Percentiles rank a stretch among this genome's conserved stretches.
phyloP scores from a whole-genome alignment of 1,140 invertebrate species.

The Chymomyza costata region DNA sequence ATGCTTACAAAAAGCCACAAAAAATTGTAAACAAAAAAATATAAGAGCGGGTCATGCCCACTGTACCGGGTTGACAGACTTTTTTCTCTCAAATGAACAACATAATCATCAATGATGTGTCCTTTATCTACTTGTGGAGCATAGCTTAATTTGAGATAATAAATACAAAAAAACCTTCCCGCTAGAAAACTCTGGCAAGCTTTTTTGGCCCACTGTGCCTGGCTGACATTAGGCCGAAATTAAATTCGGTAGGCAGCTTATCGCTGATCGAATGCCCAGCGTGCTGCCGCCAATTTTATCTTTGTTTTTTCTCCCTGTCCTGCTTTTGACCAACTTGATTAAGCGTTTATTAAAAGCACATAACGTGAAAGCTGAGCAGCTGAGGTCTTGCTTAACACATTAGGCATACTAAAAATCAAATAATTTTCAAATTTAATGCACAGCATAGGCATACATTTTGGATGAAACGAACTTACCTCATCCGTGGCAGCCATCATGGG shows the following conservation, averaged over 20 bases:
- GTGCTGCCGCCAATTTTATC: too few relatives aligned
- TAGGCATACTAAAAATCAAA: conserved; percentile 33
- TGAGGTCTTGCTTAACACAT: too few relatives aligned
- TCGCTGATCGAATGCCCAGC: conserved; percentile 16
- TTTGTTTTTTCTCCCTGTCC: too few relatives aligned
- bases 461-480: conserved; percentile 44
- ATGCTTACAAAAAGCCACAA: too few relatives aligned
- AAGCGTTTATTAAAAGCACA: conserved; percentile 54
- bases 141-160: too few relatives aligned
- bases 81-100: too few relatives aligned
- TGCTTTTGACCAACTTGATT: conserved; percentile 39
- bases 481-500: conserved; percentile 47
- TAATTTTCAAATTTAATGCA: conserved; percentile 35
- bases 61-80: too few relatives aligned
- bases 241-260: conserved; percentile 41
- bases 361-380: conserved; percentile 12
- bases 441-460: conserved; percentile 4
- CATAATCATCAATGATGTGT: too few relatives aligned
- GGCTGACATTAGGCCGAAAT: conserved; percentile 16
- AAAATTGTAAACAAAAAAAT: too few relatives aligned
- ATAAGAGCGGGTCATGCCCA: too few relatives aligned
- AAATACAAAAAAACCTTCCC: conserved; percentile 2
- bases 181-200: too few relatives aligned
- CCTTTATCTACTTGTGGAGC: too few relatives aligned
- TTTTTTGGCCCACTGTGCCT: conserved; percentile 21